phyloP scores from a whole-genome alignment of 2,797 vertebrate species.

The Premnoplex brunnescens region DNA sequence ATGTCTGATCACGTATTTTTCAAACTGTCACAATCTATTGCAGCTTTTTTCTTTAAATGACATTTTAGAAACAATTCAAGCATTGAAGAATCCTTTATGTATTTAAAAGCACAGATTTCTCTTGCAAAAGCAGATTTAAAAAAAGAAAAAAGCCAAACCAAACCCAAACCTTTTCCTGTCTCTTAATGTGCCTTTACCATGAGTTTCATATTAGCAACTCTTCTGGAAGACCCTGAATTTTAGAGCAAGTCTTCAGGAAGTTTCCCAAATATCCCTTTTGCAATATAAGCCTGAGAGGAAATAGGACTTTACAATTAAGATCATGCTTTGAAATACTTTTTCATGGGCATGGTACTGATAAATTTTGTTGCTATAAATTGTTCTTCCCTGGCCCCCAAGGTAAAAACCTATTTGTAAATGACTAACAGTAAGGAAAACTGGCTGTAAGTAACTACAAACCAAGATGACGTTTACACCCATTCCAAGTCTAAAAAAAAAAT shows the following conservation, averaged over 20 bases:
- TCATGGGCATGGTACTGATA: neutral
- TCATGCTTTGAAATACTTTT: neutral
- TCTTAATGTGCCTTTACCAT: neutral
- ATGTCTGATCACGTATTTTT: accelerated
- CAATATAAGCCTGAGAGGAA: neutral
- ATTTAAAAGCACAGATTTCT: neutral
- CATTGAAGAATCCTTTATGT: neutral
- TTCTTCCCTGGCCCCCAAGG: neutral
- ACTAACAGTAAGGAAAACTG: neutral
- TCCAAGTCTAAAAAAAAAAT: neutral
- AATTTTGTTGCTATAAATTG: neutral
- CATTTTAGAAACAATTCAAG: neutral
- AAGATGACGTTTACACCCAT: neutral
- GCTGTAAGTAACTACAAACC: neutral
- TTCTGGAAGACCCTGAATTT: neutral
- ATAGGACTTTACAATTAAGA: neutral
- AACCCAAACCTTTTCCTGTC: neutral
- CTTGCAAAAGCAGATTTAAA: neutral
- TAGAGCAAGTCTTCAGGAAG: neutral
- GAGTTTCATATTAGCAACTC: neutral
- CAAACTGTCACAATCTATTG: neutral
- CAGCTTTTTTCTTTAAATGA: neutral
- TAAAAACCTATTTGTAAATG: neutral
- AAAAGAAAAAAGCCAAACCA: neutral
- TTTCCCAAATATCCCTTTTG: neutral